phyloP scores from a whole-genome alignment of 1,140 invertebrate genomes.

The Neodiprion fabricii region DNA sequence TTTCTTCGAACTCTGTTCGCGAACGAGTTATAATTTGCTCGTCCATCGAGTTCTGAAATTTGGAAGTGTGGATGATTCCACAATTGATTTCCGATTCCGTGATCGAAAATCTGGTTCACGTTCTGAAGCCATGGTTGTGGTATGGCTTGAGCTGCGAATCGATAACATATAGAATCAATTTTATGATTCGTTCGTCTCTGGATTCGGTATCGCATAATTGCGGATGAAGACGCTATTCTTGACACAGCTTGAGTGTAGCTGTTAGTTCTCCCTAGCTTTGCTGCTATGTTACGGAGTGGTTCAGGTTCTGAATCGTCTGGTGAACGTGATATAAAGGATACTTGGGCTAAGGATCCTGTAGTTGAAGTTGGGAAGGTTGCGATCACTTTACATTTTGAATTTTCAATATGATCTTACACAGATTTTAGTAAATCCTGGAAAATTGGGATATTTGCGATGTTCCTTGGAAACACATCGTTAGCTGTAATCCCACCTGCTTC shows the following conservation, averaged over 20 bases:
- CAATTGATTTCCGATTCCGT: too few species aligned
- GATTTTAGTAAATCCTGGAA: background rate
- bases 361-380: background rate
- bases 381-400: background rate
- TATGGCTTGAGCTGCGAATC: background rate
- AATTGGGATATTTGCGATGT: background rate
- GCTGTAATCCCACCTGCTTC: background rate
- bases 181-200: background rate
- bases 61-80: background rate
- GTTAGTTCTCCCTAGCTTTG: background rate
- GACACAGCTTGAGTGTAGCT: background rate
- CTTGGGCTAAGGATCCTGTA: background rate
- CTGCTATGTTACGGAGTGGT: background rate
- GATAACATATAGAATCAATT: background rate
- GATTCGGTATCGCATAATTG: background rate
- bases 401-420: too few species aligned
- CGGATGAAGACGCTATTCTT: background rate
- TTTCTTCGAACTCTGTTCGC: background rate
- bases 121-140: background rate
- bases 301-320: background rate
- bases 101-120: background rate
- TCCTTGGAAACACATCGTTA: background rate
- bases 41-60: background rate
- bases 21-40: background rate
- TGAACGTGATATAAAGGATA: background rate